Percentiles rank a stretch among this genome's conserved stretches.
These are phyloP conservation scores for Coptodon bakossiorum DNA, from an alignment of 2,113 vertebrate species.

Conservation along the genomic window DNA sequence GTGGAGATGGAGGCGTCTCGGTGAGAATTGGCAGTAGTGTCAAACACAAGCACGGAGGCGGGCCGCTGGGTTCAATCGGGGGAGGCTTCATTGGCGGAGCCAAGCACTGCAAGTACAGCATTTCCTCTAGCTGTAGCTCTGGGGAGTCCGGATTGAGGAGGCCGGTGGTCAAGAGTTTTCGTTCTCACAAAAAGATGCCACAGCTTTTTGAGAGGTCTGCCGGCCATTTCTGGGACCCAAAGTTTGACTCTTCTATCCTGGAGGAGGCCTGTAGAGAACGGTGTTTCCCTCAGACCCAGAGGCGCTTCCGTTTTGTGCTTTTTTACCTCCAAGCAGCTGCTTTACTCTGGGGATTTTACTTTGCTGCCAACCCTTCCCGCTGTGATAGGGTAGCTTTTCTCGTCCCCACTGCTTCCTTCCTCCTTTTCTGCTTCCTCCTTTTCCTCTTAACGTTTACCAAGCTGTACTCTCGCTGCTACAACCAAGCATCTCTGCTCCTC, in stretches of 20 bases:
- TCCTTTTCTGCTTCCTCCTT: slow-evolving; percentile 79
- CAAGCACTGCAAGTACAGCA: slow-evolving; percentile 91
- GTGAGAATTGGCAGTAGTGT: slow-evolving; percentile 77
- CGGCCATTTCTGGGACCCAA: slow-evolving; percentile 89
- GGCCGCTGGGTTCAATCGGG: slow-evolving; percentile 49
- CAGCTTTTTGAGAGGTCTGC: slow-evolving; percentile 93
- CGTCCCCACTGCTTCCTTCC: slow-evolving; percentile 77
- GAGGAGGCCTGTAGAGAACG: slow-evolving; percentile 91
- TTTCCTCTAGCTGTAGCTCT: slow-evolving; percentile 90
- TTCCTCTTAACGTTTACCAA: slow-evolving; percentile 86
- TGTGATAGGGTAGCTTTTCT: slow-evolving; percentile 73
- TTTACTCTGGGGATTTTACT: slow-evolving; percentile 85
- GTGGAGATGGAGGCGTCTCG: slow-evolving; percentile 83
- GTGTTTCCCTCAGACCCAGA: slow-evolving; percentile 90
- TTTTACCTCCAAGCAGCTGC: slow-evolving; percentile 80
- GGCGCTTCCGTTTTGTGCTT: slow-evolving; percentile 88
- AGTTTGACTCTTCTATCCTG: slow-evolving; percentile 89
- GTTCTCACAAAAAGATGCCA: slow-evolving; percentile 78
- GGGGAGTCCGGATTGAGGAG: slow-evolving; percentile 79
- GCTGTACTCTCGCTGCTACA: slow-evolving; percentile 79
- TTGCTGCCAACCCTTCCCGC: slow-evolving; percentile 73
- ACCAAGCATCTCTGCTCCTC: slow-evolving; percentile 79
- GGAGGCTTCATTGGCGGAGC: slow-evolving; percentile 68
- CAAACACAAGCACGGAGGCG: slow-evolving; percentile 69
- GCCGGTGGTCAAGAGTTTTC: slow-evolving; percentile 62